phyloP scores from a whole-genome alignment of 2,113 vertebrate genomes.

The Okapia johnstoni region DNA sequence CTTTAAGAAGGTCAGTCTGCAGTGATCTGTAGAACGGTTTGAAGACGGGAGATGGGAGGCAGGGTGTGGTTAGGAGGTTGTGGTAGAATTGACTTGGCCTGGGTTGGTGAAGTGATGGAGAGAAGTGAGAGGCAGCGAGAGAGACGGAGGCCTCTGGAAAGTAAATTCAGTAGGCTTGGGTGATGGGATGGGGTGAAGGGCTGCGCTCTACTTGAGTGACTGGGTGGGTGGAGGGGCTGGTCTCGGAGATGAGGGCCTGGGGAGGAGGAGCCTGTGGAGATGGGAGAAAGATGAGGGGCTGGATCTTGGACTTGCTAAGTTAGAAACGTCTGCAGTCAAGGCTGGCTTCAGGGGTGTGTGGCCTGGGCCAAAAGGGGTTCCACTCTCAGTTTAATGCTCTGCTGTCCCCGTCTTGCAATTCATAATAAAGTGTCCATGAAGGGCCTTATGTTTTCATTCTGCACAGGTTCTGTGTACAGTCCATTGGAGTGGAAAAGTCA shows the following conservation, averaged over 20 bases:
- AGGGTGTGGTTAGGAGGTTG: neutral
- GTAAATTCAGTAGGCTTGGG: neutral
- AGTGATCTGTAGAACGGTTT: neutral
- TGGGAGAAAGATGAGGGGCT: neutral
- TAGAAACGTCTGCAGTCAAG: neutral
- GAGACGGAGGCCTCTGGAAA: neutral
- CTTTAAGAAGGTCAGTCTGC: neutral
- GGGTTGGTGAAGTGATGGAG: neutral
- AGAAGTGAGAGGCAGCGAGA: neutral
- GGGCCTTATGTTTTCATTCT: neutral
- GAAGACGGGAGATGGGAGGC: neutral
- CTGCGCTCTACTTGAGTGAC: neutral
- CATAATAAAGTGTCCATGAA: neutral
- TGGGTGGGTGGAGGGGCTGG: neutral
- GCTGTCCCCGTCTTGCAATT: neutral
- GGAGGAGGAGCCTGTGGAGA: neutral
- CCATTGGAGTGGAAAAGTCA: neutral
- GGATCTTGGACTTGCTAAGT: neutral
- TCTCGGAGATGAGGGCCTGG: neutral
- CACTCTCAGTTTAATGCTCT: neutral
- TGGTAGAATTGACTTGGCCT: neutral
- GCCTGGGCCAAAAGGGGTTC: neutral
- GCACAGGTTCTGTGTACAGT: neutral
- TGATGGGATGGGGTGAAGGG: accelerated
- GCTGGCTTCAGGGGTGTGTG: neutral